Percentiles rank a stretch among this genome's conserved stretches.
phyloP scores from a whole-genome alignment of 2,888 invertebrate genomes.

The Ptilodon capucinus region DNA sequence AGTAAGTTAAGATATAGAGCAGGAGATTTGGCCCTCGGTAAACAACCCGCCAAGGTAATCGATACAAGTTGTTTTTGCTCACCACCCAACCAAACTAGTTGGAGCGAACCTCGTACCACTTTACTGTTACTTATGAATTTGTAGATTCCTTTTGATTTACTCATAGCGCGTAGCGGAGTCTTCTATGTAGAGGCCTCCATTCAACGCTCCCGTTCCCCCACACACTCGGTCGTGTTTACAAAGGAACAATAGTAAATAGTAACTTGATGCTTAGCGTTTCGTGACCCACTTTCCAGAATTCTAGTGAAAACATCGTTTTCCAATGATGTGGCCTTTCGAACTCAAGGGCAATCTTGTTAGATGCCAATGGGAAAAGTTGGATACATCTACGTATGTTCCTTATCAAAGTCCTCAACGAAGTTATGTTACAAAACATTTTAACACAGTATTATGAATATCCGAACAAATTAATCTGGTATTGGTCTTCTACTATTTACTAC shows the following conservation, averaged over 20 bases:
- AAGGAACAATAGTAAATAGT: conserved; percentile 28
- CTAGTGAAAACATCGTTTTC: conserved; percentile 24
- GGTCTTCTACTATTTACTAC: too few relatives aligned
- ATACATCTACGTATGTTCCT: not conserved
- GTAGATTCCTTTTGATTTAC: conserved; percentile 2
- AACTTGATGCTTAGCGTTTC: conserved; percentile 23
- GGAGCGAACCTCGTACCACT: conserved; percentile 22
- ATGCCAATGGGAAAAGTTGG: not conserved
- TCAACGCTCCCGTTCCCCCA: conserved; percentile 7
- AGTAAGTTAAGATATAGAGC: conserved; percentile 68
- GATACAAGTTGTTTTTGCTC: conserved; percentile 28
- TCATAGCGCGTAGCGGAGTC: not conserved
- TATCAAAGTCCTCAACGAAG: not conserved
- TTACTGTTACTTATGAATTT: conserved; percentile 26
- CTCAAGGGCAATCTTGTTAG: conserved; percentile 27
- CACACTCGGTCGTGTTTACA: conserved; percentile 26
- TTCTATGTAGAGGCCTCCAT: conserved; percentile 1
- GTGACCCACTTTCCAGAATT: conserved; percentile 24
- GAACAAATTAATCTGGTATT: too few relatives aligned
- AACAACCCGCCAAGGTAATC: conserved; percentile 32
- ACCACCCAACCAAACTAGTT: conserved; percentile 18
- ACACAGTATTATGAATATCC: too few relatives aligned
- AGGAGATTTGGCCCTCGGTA: conserved; percentile 45
- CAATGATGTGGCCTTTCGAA: conserved; percentile 19
- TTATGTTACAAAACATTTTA: too few relatives aligned